Base-by-base conservation (phyloP, 2,797 vertebrate genomes). In the Tiaroga cobitis region DNA sequence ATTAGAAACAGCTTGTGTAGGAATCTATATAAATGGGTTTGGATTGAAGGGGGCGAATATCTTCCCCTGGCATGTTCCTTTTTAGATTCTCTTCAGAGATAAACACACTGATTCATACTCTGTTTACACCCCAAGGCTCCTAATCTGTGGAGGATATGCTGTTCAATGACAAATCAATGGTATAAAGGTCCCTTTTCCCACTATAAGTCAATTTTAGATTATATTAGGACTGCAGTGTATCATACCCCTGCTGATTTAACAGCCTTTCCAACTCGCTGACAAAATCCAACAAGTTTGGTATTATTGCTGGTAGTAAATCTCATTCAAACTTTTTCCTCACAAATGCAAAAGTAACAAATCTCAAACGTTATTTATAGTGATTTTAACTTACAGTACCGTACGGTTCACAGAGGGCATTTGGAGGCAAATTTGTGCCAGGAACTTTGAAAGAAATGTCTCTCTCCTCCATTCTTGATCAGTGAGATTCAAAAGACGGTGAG, bases 91-190 rank as follows among this genome's bases (percentile, higher is more conserved):
- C 49, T 56, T 43, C n/a, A 78, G 74, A 77, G 63, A 84, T 84
- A 77, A 69, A 84, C 59, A 26, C 29, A 54, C 74, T 41, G 16
- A 84, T 69, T 83, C 19, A 75, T 32, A 59, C 15, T 41, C 41
- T 46, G 74, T 78, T 84, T 41, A 78, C 74, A 78, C 74, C 74
- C 74, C 37, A 78, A 51, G 49, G 37, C 74, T 34, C 13, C 34
- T 69, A 41, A 78, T 78, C 43, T 77, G 46, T n/a, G 63, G 63
- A 43, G 72, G 82, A 84, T 51, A 65, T 84, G 82, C 74, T 70
- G 63, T 70, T 77, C 61, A 78, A 46, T 59, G 82, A 84, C 74
- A 68, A 43, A 70, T 77, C 19, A 18, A 69, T 78, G 46, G 34
- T 32, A 43, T 69, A 59, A 78, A 70, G 11, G 13, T 46, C 6